phyloP scores from a whole-genome alignment of 2,888 invertebrate species.

The Tribolium freemani region DNA sequence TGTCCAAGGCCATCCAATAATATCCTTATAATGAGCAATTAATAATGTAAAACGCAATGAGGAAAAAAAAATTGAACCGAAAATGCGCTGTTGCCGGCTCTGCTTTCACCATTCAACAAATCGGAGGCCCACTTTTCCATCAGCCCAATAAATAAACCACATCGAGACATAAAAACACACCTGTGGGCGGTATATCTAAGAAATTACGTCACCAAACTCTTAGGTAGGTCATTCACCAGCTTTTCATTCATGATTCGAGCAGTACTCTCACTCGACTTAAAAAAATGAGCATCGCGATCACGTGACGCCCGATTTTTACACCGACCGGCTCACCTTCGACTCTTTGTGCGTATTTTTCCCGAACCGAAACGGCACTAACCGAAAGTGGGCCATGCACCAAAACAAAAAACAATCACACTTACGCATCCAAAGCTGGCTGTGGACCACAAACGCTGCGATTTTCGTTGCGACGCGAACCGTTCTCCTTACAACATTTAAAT shows the following conservation, averaged over 20 bases:
- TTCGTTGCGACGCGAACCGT: constrained; percentile 4
- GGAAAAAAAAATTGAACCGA: neutral
- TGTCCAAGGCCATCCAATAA: constrained; percentile 8
- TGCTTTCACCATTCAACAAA: constrained; percentile 6
- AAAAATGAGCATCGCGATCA: constrained; percentile 17
- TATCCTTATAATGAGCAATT: neutral
- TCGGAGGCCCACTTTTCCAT: constrained; percentile 13
- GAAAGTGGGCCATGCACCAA: neutral
- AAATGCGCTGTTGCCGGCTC: constrained; percentile 7
- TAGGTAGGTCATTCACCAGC: constrained; percentile 42
- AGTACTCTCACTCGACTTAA: constrained; percentile 27
- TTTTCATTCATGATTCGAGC: constrained; percentile 39
- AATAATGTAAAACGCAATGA: neutral
- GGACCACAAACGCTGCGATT: neutral
- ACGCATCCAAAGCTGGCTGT: neutral
- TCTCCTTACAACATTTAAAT: constrained; percentile 38
- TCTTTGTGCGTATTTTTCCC: neutral
- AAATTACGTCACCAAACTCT: constrained; percentile 36
- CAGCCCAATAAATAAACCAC: constrained; percentile 24
- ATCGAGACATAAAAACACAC: constrained; percentile 23
- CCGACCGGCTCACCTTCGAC: constrained; percentile 10
- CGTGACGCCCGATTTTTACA: constrained; percentile 24
- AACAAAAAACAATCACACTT: neutral
- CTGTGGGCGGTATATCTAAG: constrained; percentile 40
- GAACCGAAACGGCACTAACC: neutral